These are phyloP conservation scores for Ranitomeya imitator DNA, from an alignment of 2,113 vertebrate species.

Conservation along the genomic window DNA sequence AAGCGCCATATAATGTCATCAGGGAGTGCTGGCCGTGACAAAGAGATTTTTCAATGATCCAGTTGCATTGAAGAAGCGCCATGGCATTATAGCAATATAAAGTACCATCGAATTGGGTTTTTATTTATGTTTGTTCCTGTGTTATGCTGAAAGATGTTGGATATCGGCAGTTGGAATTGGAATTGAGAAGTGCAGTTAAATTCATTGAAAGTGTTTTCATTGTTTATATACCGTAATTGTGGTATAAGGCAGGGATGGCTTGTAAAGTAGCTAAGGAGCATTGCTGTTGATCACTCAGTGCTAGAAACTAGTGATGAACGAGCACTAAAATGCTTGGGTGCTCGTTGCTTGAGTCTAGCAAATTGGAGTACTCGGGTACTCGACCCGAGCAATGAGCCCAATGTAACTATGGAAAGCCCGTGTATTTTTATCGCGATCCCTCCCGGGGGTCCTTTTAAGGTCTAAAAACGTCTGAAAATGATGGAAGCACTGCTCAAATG, in stretches of 20 bases:
- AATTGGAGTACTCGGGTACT: no score
- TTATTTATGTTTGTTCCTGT: not conserved
- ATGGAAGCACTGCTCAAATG: no score
- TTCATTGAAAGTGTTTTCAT: not conserved
- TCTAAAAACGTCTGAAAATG: no score
- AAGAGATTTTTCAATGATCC: not conserved
- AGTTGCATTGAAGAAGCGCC: not conserved
- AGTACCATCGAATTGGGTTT: not conserved
- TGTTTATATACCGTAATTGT: not conserved
- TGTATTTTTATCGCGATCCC: no score
- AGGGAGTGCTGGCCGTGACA: not conserved
- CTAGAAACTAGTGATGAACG: no score
- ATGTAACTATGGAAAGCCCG: no score
- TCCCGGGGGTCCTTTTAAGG: no score
- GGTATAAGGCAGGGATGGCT: not conserved
- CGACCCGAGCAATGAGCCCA: no score
- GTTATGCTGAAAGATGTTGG: not conserved
- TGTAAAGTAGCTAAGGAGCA: not conserved
- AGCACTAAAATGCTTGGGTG: no score
- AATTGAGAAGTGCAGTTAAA: not conserved
- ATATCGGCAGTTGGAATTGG: not conserved
- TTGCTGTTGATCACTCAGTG: no score
- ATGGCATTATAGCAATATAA: not conserved
- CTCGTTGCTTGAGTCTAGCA: no score
- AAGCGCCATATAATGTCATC: not conserved